Percentiles rank a stretch among this genome's conserved stretches.
Evolutionary conservation across 1,140 invertebrate genomes (phyloP).

Genomic region (Sycophila sp.): DNA sequence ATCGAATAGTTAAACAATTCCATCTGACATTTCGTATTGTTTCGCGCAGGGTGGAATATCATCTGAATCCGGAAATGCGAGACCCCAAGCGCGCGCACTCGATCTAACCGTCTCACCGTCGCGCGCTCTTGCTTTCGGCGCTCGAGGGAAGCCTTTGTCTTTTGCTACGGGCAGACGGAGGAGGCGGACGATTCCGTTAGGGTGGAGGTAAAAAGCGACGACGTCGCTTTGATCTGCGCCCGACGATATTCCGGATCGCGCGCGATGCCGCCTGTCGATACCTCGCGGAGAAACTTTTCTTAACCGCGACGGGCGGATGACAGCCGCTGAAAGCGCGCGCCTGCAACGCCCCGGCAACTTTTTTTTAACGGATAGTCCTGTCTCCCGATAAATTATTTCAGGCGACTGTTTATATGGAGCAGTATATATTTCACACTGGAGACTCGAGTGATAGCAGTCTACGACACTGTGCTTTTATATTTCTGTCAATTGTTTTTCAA

Average conservation of each 20-base stretch:
- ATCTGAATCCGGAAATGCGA: neutral
- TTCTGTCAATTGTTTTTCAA: too few relatives aligned
- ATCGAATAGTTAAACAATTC: constrained; percentile 1
- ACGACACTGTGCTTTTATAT: too few relatives aligned
- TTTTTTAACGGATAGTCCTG: neutral
- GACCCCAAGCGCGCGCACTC: neutral
- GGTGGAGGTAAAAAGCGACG: too few relatives aligned
- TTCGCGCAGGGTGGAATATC: neutral
- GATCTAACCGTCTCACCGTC: neutral
- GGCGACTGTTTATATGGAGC: too few relatives aligned
- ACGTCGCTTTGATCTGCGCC: neutral
- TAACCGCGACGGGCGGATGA: neutral
- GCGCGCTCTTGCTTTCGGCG: too few relatives aligned
- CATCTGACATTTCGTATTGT: neutral
- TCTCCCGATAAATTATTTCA: neutral
- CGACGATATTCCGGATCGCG: neutral
- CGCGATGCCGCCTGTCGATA: neutral
- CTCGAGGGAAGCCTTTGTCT: neutral
- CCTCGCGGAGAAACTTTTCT: neutral
- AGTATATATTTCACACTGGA: too few relatives aligned
- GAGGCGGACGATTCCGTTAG: too few relatives aligned
- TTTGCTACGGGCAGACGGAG: neutral
- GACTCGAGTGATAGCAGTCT: too few relatives aligned
- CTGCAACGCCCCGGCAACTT: neutral
- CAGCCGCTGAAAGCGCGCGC: neutral